A percentile compares a stretch with the other conserved stretches of the same genome.
phyloP scores from a whole-genome alignment of 2,113 vertebrate genomes.

The Mustela lutreola region DNA sequence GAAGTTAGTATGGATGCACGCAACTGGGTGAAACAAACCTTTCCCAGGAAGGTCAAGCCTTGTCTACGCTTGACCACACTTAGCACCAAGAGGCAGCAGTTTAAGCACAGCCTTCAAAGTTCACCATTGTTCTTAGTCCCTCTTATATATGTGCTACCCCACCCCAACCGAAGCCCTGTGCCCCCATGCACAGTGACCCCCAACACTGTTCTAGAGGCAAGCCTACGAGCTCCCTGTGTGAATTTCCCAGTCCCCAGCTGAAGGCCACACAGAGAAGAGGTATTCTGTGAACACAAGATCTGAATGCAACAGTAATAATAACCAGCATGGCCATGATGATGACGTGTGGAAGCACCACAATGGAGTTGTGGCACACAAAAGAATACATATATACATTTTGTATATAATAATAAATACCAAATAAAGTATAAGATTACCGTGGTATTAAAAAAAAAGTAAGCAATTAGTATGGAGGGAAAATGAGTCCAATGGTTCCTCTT shows the following conservation, averaged over 20 bases:
- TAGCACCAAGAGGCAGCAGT: neutral
- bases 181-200: neutral
- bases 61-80: too few species aligned
- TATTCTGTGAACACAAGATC: too few species aligned
- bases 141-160: neutral
- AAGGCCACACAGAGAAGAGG: neutral
- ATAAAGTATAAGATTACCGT: neutral
- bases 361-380: neutral
- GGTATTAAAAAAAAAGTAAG: neutral
- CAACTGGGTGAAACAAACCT: rapidly evolving
- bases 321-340: neutral
- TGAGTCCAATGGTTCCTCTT: neutral
- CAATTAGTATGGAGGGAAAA: neutral
- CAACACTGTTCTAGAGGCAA: neutral
- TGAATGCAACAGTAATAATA: neutral
- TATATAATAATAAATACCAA: neutral
- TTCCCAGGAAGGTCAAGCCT: neutral
- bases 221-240: neutral
- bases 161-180: rapidly evolving
- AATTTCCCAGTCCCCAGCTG: neutral
- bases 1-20: too few species aligned
- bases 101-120: neutral
- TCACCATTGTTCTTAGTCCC: neutral
- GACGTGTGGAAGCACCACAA: neutral
- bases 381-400: neutral